A percentile compares a stretch with the other conserved stretches of the same genome.
phyloP scores from a whole-genome alignment of 2,113 vertebrate genomes.

The Morone saxatilis region DNA sequence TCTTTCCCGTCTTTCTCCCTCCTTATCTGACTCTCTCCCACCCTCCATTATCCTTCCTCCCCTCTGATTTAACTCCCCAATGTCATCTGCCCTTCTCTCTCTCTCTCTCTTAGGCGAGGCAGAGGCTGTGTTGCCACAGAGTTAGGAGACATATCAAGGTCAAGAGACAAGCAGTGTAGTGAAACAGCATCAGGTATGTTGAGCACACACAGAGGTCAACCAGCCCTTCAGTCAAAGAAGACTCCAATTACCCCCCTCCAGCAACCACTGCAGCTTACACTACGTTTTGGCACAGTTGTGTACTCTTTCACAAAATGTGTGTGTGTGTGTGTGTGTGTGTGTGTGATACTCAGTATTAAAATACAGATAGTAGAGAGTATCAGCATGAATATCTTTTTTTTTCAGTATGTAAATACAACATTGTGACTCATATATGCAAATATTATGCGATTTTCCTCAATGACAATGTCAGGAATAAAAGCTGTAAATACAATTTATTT shows the following conservation, averaged over 20 bases:
- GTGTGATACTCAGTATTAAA: conserved; percentile 6
- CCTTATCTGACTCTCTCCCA: conserved; percentile 38
- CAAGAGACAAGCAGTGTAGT: conserved; percentile 53
- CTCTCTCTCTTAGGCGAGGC: background rate
- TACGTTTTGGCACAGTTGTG: background rate
- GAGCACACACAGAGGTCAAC: conserved; percentile 60
- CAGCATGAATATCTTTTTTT: conserved; percentile 42
- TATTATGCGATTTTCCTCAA: conserved; percentile 29
- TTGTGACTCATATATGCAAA: conserved; percentile 61
- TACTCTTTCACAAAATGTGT: conserved; percentile 8
- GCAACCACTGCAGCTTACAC: background rate
- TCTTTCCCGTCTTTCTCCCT: conserved; percentile 28
- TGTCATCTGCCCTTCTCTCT: conserved; percentile 2
- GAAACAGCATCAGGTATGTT: conserved; percentile 65
- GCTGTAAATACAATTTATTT: conserved; percentile 44
- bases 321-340: conserved; percentile 10
- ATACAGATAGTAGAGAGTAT: conserved; percentile 37
- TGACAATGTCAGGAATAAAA: conserved; percentile 53
- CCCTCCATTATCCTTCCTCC: conserved; percentile 49
- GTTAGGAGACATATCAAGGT: conserved; percentile 69
- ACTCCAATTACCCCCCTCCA: conserved; percentile 32
- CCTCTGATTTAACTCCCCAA: conserved; percentile 54
- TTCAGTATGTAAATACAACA: conserved; percentile 34
- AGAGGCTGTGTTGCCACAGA: conserved; percentile 22
- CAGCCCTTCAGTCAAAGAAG: conserved; percentile 46